Percentiles rank a stretch among this genome's conserved stretches.
Conservation (phyloP, 2,797 vertebrate genomes). For the Rhinoraja longicauda region DNA sequence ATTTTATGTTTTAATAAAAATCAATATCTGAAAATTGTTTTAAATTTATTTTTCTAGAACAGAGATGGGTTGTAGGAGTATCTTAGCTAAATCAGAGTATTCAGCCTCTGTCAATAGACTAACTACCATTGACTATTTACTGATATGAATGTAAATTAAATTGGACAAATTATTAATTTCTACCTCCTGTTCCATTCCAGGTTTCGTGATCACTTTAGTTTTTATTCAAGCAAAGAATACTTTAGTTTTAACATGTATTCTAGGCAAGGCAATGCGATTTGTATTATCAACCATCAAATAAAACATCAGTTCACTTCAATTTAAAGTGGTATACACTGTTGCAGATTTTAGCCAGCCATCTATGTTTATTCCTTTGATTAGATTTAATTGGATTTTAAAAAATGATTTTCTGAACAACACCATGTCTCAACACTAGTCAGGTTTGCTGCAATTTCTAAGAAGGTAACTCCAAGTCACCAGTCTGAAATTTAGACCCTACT, state of each 20-base stretch:
- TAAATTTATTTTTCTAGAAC: not conserved
- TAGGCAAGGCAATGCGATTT: not conserved
- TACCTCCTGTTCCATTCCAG: not conserved
- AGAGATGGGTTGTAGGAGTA: not conserved
- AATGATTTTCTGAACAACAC: not conserved
- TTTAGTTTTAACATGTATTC: not conserved
- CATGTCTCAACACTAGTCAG: not conserved
- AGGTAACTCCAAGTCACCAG: too few species aligned
- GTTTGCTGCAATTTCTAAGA: not conserved
- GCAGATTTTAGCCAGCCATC: not conserved
- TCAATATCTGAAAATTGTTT: not conserved
- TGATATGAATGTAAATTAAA: constrained; percentile 16
- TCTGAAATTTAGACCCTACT: not conserved
- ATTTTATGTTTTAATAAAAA: constrained; percentile 37
- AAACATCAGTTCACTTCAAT: not conserved
- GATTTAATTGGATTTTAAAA: not conserved
- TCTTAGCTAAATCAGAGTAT: not conserved
- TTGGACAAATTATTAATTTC: constrained; percentile 9
- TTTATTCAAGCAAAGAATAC: not conserved
- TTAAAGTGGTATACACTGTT: not conserved
- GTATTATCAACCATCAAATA: constrained; percentile 17
- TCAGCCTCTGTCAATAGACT: not conserved
- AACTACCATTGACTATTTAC: constrained; percentile 3
- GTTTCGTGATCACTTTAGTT: not conserved
- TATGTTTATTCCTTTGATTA: not conserved